Conservation (phyloP, 2,113 vertebrate genomes). For the Psophia crepitans region DNA sequence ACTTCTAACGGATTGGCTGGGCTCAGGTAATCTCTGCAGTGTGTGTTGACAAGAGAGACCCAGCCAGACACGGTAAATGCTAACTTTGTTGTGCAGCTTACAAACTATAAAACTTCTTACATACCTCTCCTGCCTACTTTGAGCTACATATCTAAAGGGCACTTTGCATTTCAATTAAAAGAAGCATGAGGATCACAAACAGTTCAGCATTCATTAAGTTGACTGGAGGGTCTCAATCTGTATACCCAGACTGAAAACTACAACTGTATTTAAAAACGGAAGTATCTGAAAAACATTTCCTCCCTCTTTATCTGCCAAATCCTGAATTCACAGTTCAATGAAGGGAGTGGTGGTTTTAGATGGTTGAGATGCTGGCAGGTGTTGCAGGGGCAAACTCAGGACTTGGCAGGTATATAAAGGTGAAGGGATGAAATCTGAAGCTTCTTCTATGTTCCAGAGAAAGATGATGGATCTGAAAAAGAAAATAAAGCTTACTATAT, state of each 20-base stretch:
- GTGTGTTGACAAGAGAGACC: background rate
- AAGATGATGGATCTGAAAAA: constrained; percentile 54
- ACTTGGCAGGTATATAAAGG: constrained; percentile 52
- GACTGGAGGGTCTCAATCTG: background rate
- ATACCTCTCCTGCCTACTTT: background rate
- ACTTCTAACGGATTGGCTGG: background rate
- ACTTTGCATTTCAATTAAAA: background rate
- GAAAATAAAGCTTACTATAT: constrained; percentile 42
- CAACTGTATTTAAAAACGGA: background rate
- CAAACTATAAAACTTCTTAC: background rate
- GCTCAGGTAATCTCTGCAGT: background rate
- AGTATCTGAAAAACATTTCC: constrained; percentile 32
- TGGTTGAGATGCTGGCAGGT: constrained; percentile 23
- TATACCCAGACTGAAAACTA: background rate
- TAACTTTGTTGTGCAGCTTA: background rate
- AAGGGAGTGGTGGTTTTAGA: constrained; percentile 42
- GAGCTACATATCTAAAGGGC: background rate
- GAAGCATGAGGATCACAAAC: background rate
- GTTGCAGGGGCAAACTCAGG: background rate
- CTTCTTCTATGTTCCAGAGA: constrained; percentile 43
- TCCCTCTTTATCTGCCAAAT: constrained; percentile 26
- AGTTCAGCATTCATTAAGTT: background rate
- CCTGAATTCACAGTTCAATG: background rate
- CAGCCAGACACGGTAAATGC: background rate
- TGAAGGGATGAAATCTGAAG: constrained; percentile 39